These are phyloP conservation scores for Etheostoma nigrum DNA, from an alignment of 2,797 vertebrate genomes.

Conservation along the genomic window DNA sequence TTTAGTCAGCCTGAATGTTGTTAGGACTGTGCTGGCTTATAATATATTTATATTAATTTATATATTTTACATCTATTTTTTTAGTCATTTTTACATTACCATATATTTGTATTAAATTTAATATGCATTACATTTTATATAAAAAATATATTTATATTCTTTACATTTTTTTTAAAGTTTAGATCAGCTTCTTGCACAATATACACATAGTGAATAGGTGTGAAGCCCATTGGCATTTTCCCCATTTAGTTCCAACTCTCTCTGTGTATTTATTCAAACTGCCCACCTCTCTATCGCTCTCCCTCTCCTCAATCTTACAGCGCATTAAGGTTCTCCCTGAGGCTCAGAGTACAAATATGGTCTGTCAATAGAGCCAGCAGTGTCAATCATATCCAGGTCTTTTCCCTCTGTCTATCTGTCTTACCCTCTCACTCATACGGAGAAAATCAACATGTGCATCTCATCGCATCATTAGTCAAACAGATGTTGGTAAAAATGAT, in stretches of 20 bases:
- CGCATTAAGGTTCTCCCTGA: conserved; percentile 35
- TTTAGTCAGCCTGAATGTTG: background rate
- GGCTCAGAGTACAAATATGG: conserved; percentile 29
- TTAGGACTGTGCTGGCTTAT: background rate
- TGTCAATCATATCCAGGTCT: conserved; percentile 43
- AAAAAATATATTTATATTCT: background rate
- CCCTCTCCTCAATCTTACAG: conserved; percentile 13
- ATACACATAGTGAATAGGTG: conserved; percentile 1
- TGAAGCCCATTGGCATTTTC: background rate
- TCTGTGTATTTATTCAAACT: conserved; percentile 28
- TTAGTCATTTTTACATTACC: background rate
- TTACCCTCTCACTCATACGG: background rate
- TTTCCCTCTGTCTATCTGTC: background rate
- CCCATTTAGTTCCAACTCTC: conserved; percentile 27
- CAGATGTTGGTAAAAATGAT: conserved; percentile 34
- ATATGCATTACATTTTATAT: background rate
- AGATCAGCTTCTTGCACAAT: background rate
- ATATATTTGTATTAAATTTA: too few species aligned
- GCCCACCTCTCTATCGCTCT: background rate
- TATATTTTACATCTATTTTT: background rate
- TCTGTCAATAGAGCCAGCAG: conserved; percentile 13
- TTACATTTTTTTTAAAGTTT: background rate
- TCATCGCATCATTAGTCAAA: conserved; percentile 52
- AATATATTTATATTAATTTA: background rate
- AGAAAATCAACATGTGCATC: conserved; percentile 20